Conservation (phyloP, 2,888 invertebrate genomes). For the Osmoderma eremita region DNA sequence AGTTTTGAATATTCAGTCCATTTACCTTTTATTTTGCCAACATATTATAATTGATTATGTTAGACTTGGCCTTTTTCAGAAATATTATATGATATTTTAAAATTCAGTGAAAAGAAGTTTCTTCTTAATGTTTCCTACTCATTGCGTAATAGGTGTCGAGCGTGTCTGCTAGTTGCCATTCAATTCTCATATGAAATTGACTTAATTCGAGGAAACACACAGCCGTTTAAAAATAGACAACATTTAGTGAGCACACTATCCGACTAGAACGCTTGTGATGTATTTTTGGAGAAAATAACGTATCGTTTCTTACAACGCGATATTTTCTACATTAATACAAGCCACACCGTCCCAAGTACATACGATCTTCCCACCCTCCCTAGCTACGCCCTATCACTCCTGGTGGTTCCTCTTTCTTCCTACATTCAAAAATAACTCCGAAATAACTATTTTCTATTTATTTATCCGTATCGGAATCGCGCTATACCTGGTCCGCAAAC, state of each 20-base stretch:
- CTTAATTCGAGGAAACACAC: constrained; percentile 27
- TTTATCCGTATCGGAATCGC: constrained; percentile 17
- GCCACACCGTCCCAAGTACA: constrained; percentile 32
- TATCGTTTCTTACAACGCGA: constrained; percentile 35
- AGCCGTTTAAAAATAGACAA: constrained; percentile 22
- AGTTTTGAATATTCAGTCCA: no score
- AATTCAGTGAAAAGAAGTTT: no score
- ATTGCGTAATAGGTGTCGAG: constrained; percentile 6
- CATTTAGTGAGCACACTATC: constrained; percentile 26
- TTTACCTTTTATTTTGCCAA: no score
- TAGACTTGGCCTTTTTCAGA: no score
- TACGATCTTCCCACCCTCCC: constrained; percentile 14
- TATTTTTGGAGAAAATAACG: constrained; percentile 39
- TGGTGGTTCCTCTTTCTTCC: background rate
- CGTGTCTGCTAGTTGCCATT: constrained; percentile 18
- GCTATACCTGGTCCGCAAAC: constrained; percentile 5
- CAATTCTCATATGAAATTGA: constrained; percentile 23
- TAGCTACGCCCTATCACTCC: background rate
- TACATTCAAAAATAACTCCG: constrained; percentile 30
- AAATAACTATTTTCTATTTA: constrained; percentile 32
- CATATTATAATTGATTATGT: no score
- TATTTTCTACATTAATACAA: constrained; percentile 39
- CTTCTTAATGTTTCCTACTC: no score
- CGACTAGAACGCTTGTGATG: constrained; percentile 12
- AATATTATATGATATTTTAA: no score